Base-by-base conservation (phyloP, 2,888 invertebrate species). In the Linyphia triangularis region DNA sequence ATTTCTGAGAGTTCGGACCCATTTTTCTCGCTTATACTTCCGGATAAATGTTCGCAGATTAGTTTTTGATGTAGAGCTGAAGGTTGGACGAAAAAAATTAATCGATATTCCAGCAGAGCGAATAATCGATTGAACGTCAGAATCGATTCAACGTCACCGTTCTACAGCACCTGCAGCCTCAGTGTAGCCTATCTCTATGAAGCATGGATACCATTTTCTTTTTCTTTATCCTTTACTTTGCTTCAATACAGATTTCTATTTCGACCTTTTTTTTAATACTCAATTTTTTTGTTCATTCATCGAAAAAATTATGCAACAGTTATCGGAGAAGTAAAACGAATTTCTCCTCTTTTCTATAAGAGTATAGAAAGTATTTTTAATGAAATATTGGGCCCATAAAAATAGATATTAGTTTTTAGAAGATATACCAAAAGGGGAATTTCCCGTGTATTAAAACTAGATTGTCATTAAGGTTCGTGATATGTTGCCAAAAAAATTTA, bases 21-120 rank as follows among this genome's bases (percentile, higher is more conserved):
- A 88, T 88, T 88, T 88, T 88, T 88, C 86, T 88, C 86, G 86
- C 86, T 75, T 69, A 88, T 81, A 88, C 86, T 88, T 81, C 65
- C 75, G 81, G 86, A 88, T 88, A 88, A 88, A 88, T 88, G 86
- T 88, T 88, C 81, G 69, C 81, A 88, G 86, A 88, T 88, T 88
- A 88, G 86, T 88, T 88, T 88, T 88, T 88, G 86, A 88, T 88
- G 86, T 81, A 88, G 75, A 88, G 86, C 81, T 81, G 86, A 81
- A 88, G 78, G 85, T 51, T 67, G 75, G 73, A 67, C 40, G 63
- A 81, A 82, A 69, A 83, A 85, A 85, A 86, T 75, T 81, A 88
- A 88, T 88, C 86, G 86, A 88, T 88, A 88, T 75, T 88, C 86
- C 75, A 59, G 81, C 81, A 67, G 81, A 82, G 86, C 73, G 86